Evolutionary conservation across 2,888 invertebrate genomes (phyloP).

Genomic region (Mimachlamys varia): DNA sequence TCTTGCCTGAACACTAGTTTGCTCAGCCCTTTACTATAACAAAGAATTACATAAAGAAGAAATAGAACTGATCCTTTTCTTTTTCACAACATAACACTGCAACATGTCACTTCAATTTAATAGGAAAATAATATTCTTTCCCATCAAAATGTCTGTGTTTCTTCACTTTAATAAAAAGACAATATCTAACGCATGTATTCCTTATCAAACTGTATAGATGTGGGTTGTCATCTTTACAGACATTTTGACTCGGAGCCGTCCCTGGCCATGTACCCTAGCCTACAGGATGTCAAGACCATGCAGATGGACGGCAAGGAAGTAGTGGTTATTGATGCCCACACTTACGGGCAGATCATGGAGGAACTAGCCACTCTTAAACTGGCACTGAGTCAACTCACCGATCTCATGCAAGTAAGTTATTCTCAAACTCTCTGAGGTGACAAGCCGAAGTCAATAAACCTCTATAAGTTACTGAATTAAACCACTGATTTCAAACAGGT

Average conservation of each 20-base stretch:
- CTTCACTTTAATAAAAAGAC: no score
- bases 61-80: no score
- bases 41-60: no score
- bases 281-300: slow-evolving; percentile 63
- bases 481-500: not conserved
- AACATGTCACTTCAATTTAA: no score
- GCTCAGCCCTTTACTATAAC: no score
- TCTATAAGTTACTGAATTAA: no score
- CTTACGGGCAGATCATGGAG: slow-evolving; percentile 66
- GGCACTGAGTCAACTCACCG: slow-evolving; percentile 66
- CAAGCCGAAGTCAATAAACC: no score
- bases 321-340: slow-evolving; percentile 65
- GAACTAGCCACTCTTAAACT: slow-evolving; percentile 65
- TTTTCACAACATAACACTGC: no score
- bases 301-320: slow-evolving; percentile 67
- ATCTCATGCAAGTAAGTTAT: slow-evolving; percentile 62
- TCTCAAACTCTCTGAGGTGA: not conserved
- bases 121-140: no score
- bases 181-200: no score
- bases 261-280: slow-evolving; percentile 46
- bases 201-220: not conserved
- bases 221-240: slow-evolving; percentile 40
- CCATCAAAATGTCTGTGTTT: no score
- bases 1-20: no score
- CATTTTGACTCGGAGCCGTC: slow-evolving; percentile 52